Base-by-base conservation (phyloP, 2,888 invertebrate genomes). In the Agonopterix alstromeriana region DNA sequence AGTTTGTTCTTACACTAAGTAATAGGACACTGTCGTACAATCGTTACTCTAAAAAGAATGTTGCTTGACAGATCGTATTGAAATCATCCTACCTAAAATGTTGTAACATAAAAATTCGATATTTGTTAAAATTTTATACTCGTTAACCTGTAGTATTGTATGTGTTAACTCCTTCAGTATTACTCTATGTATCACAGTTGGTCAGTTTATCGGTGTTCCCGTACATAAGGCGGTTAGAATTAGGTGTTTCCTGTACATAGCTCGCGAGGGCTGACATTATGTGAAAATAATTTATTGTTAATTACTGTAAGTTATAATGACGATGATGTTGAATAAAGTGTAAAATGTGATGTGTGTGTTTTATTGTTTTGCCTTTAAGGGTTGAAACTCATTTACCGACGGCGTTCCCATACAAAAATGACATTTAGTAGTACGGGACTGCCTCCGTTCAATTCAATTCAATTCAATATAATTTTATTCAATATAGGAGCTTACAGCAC, bases 241-340 rank as follows among this genome's bases (percentile, higher is more conserved):
- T 81, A 79, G 77, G 67, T 71, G 78, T 81, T 78, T 60, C 47
- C 41, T 43, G 47, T 41, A 58, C 65, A 60, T 56, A 55, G 49
- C 46, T 46, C 49, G 46, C 3, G 38, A 57, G 63, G 65, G 67
- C 67, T 58, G 53, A 59, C 57, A 62, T 65, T 68, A 69, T 61
- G 67, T 70, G 66, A 67, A 72, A 63, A 63, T 70, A 58, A 68
- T 68, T 38, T 69, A 79, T 83, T 83, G 82, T 82, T 84, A 81
- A 75, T 77, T 77, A 78, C 73, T 82, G 71, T 83, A 83, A 82
- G 80, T 81, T 82, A 78, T 27, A 81, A 82, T 70, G 75, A 82
- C 66, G 70, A 79, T 60, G 70, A 73, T 84, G 86, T 86, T 86
- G 63, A 85, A 81, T 86, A 86, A 86, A 86, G 77, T 79, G 73